Percentiles rank a stretch among this genome's conserved stretches.
phyloP scores from a whole-genome alignment of 2,113 vertebrate genomes.

The Onychostoma macrolepis region DNA sequence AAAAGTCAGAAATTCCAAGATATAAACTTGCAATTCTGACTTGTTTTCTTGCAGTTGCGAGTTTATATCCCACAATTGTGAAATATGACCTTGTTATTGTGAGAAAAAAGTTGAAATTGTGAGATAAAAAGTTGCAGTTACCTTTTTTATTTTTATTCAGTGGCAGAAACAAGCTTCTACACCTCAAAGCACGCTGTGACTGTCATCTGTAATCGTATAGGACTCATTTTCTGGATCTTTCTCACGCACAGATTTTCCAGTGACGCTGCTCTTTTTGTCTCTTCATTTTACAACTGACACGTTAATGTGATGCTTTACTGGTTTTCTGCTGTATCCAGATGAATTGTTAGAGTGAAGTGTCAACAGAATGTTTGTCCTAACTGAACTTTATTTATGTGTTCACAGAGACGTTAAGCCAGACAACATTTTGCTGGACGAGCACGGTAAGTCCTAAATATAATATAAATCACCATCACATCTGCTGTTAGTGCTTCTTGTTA shows the following conservation, averaged over 20 bases:
- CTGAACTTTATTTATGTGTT: conserved; percentile 49
- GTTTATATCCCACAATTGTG: too few relatives aligned
- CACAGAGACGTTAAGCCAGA: conserved; percentile 97
- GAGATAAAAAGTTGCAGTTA: too few relatives aligned
- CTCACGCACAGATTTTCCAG: background rate
- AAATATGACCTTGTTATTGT: too few relatives aligned
- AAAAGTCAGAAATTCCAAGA: too few relatives aligned
- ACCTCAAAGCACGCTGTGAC: background rate
- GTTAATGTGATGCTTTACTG: conserved; percentile 3
- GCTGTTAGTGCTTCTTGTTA: background rate
- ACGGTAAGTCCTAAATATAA: conserved; percentile 79
- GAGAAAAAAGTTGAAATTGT: too few relatives aligned
- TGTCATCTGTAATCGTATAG: background rate
- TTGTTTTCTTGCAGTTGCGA: too few relatives aligned
- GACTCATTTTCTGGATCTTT: background rate
- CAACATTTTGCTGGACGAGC: conserved; percentile 97
- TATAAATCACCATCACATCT: background rate
- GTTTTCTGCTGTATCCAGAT: conserved; percentile 40
- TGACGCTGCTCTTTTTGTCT: background rate
- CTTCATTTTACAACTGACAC: conserved; percentile 5
- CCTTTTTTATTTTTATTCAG: too few relatives aligned
- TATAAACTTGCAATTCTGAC: too few relatives aligned
- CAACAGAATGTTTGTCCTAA: background rate
- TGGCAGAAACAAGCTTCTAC: too few relatives aligned
- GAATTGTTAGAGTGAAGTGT: background rate